Evolutionary conservation across 2,797 vertebrate species (phyloP).

Genomic region (Chanos chanos): DNA sequence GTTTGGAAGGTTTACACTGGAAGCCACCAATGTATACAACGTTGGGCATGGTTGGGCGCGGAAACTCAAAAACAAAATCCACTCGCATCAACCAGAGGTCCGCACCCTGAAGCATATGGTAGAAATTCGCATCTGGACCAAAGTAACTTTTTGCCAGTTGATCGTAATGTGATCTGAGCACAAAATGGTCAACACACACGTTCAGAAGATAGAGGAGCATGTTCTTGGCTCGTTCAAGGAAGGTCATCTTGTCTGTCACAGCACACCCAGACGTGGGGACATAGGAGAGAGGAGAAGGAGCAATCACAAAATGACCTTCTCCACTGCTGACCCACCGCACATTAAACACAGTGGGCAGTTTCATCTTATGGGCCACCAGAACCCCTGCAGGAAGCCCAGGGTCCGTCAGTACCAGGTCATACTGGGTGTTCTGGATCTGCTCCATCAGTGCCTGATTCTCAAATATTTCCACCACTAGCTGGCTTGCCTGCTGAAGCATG

Average conservation of each 20-base stretch:
- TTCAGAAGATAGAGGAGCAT: conserved; percentile 49
- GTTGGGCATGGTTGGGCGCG: conserved; percentile 75
- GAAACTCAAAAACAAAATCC: conserved; percentile 76
- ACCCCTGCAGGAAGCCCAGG: conserved; percentile 63
- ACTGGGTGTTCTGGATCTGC: conserved; percentile 49
- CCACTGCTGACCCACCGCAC: conserved; percentile 66
- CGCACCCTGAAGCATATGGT: conserved; percentile 60
- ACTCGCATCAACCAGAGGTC: conserved; percentile 75
- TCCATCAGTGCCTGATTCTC: conserved; percentile 63
- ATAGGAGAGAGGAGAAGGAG: conserved; percentile 67
- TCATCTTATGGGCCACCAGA: conserved; percentile 64
- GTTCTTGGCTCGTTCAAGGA: conserved; percentile 58
- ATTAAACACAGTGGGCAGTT: conserved; percentile 63
- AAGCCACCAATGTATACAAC: conserved; percentile 73
- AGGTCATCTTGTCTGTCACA: conserved; percentile 57
- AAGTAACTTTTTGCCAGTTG: conserved; percentile 57
- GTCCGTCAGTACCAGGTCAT: conserved; percentile 64
- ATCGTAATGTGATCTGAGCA: conserved; percentile 56
- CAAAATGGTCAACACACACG: conserved; percentile 44
- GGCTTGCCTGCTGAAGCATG: conserved; percentile 56
- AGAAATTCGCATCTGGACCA: conserved; percentile 60
- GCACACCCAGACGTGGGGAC: conserved; percentile 53
- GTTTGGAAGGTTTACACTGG: conserved; percentile 64
- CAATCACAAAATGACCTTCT: conserved; percentile 61
- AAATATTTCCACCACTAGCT: conserved; percentile 60